Base-by-base conservation (phyloP, 2,113 vertebrate species). In the Motacilla alba region DNA sequence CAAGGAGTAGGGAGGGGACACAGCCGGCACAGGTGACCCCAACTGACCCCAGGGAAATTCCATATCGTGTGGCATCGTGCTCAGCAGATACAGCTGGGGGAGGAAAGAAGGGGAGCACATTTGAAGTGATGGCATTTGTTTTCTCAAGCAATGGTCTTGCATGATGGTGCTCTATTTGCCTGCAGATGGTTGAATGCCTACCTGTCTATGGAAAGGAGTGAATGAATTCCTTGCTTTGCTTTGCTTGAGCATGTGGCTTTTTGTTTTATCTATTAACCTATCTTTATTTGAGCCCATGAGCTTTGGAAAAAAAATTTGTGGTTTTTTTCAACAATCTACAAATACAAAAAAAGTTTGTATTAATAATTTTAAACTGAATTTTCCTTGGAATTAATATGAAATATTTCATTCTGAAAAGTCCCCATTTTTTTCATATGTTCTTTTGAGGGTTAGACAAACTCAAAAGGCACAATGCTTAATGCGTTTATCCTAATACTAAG, bases 31-130 rank as follows among this genome's bases (percentile, higher is more conserved):
- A 46, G 49, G 28, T 19, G 41, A 15, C 9, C 22, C 7, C 5
- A 10, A 1, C 24, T 35, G 46, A 31, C 46, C 37, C 20, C 31
- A 37, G 18, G 41, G 49, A 47, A 15, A 15, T 28, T 39, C 69
- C 41, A 15, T 5, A 10, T 8, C 18, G 6, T 3, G 21, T 5
- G 28, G 22, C 59, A 74, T 15, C 1, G 0, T 55, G 28, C 18
- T 64, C 49, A 64, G 33, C 23, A 28, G 26, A 7, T 8, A 47
- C 22, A 74, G 15, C 19, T 16, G 20, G 30, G 8, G 21, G 9
- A 33, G 73, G 17, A 27, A 37, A 31, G 47, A 22, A 33, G 33
- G 7, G 33, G 9, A 46, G 11, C 27, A 6, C 27, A 11, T 17
- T 39, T 46, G 28, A 3, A 28, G 7, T 33, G 7, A 18, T 46